Evolutionary conservation across 2,888 invertebrate genomes (phyloP), one percentile per base, ranked within the genome.

Genomic region (Lycocerus yunnanus): DNA sequence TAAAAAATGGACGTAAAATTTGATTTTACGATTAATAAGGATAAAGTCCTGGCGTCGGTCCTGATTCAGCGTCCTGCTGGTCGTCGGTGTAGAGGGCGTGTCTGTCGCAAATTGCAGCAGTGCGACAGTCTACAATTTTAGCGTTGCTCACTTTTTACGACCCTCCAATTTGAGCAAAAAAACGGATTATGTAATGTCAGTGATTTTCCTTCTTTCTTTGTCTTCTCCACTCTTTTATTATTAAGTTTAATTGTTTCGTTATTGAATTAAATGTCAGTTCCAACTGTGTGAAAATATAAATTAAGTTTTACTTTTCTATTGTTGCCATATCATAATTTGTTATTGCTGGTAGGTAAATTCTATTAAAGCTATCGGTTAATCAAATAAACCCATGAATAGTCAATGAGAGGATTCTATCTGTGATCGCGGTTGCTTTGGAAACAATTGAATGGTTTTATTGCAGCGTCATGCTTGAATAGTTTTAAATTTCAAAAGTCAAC

Each of bases 151-250:
- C 83, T 85, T 86, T 86, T 86, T 86, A 86, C 85, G 85, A 85
- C 84, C 85, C 85, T 83, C 85, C 86, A 86, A 86, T 86, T 86
- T 86, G 83, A 81, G 80, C 78, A 79, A 84, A 84, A 84, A 85
- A 85, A 84, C 84, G 83, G 82, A 84, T 80, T 81, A 77, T 78
- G 82, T 83, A 82, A 82, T 81, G 80, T 73, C 58, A 71, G 68
- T 72, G 73, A 77, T 78, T 80, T 80, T 77, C 79, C 77, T 74
- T 68, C 66, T 69, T 70, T 60, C 63, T 15, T 63, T 63, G 16
- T 63, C 61, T 63, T 63, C 20, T 13, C 20, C 20, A 13, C 9
- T 15, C 61, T 63, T 63, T 60, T 13, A 16, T 63, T 63, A 63
- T 63, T 63, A 63, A 18, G 61, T 63, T 20, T 63, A 63, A 63